Conservation (phyloP, 2,113 vertebrate species). For the Corythornis cristatus region DNA sequence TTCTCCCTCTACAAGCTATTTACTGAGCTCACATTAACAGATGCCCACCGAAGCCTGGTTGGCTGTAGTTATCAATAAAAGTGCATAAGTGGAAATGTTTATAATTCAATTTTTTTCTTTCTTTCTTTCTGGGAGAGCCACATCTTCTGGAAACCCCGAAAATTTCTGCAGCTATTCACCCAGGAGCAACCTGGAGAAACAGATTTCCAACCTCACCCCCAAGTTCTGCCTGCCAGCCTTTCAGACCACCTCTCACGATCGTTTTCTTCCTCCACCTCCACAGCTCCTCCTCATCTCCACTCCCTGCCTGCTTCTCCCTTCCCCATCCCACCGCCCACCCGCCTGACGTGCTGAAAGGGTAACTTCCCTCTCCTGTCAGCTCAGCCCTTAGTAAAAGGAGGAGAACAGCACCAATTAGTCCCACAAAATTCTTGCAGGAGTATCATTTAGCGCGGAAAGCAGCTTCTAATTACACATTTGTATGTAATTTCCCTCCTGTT, state of each 20-base stretch:
- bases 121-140: rapidly evolving
- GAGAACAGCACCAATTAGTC: background rate
- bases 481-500: background rate
- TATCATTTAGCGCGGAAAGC: background rate
- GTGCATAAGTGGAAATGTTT: background rate
- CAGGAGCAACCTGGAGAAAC: background rate
- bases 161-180: background rate
- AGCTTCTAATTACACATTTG: background rate
- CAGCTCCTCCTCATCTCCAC: background rate
- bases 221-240: background rate
- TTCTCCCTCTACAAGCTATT: background rate
- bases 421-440: background rate
- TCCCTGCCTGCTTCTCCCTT: background rate
- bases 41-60: background rate
- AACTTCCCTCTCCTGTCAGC: background rate
- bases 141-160: background rate
- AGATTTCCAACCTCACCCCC: background rate
- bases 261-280: background rate
- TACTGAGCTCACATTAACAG: background rate
- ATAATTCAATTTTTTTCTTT: background rate
- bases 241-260: background rate
- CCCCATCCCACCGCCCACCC: background rate
- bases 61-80: background rate
- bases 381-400: background rate
- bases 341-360: background rate